Percentiles rank a stretch among this genome's conserved stretches.
These are phyloP conservation scores for Cheilosia scutellata DNA, from an alignment of 2,888 invertebrate genomes.

Conservation along the genomic window DNA sequence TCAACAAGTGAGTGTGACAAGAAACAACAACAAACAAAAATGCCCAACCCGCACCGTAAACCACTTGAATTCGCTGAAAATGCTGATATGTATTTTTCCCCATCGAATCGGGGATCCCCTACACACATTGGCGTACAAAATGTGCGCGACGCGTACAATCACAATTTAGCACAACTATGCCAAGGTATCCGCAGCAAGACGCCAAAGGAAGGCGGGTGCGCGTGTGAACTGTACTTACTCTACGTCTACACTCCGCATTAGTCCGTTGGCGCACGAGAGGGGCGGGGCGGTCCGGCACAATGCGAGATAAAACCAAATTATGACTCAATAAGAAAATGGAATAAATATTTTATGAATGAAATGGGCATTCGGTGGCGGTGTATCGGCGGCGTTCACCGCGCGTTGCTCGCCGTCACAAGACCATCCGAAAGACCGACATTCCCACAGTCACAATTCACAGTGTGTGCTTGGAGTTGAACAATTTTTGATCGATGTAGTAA, in stretches of 20 bases:
- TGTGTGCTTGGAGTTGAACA: no score
- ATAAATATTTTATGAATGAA: constrained; percentile 73
- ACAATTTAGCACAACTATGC: constrained; percentile 64
- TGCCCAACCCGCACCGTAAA: background rate
- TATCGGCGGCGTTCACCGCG: background rate
- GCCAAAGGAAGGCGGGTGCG: background rate
- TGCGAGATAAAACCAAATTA: constrained; percentile 67
- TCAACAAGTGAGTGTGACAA: constrained; percentile 34
- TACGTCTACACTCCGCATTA: no score
- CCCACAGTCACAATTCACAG: no score
- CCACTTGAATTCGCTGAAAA: constrained; percentile 48
- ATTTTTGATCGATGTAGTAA: background rate
- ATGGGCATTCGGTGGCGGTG: constrained; percentile 24
- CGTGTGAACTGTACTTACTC: constrained; percentile 1
- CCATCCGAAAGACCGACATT: no score
- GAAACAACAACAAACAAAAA: constrained; percentile 5
- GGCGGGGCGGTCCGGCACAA: background rate
- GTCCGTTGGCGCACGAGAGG: background rate
- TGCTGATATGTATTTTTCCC: constrained; percentile 51
- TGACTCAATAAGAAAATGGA: constrained; percentile 71
- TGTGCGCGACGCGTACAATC: constrained; percentile 64
- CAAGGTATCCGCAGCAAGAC: constrained; percentile 46
- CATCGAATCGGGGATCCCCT: constrained; percentile 50
- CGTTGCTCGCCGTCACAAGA: no score
- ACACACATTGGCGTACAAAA: constrained; percentile 4